These are phyloP conservation scores for Orthonychiurus folsomi DNA, from an alignment of 2,888 invertebrate genomes.

Conservation along the genomic window DNA sequence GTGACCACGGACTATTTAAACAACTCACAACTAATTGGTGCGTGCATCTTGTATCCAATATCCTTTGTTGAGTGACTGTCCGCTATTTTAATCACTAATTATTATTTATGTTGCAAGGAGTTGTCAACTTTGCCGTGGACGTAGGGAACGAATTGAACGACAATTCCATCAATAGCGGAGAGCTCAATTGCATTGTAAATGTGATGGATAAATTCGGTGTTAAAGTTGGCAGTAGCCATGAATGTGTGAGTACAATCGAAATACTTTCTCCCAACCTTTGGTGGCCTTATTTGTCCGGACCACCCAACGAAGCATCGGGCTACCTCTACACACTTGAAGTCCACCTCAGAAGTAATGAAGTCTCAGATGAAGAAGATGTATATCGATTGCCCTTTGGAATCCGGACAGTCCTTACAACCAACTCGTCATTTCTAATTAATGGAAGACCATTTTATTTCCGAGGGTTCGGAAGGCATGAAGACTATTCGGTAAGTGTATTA, in stretches of 20 bases:
- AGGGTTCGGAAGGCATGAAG: constrained; percentile 35
- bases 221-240: constrained; percentile 18
- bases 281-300: constrained; percentile 59
- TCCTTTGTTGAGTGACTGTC: too few species aligned
- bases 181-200: constrained; percentile 22
- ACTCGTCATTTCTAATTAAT: constrained; percentile 27
- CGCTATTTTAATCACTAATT: too few species aligned
- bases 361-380: constrained; percentile 18
- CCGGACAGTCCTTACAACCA: constrained; percentile 19
- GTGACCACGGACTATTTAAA: constrained; percentile 54
- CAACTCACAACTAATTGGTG: constrained; percentile 4
- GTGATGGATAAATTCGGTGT: constrained; percentile 21
- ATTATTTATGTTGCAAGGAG: constrained; percentile 16
- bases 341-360: constrained; percentile 24
- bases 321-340: constrained; percentile 79
- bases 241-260: constrained; percentile 52
- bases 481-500: constrained; percentile 21
- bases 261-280: constrained; percentile 68
- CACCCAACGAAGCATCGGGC: constrained; percentile 46
- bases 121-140: constrained; percentile 24
- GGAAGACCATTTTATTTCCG: constrained; percentile 29
- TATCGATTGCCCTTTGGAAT: constrained; percentile 30
- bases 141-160: constrained; percentile 3
- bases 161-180: constrained; percentile 16
- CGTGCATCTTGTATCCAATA: too few species aligned